Evolutionary conservation across 1,140 invertebrate genomes (phyloP).

Genomic region (Paraescarpia echinospica): DNA sequence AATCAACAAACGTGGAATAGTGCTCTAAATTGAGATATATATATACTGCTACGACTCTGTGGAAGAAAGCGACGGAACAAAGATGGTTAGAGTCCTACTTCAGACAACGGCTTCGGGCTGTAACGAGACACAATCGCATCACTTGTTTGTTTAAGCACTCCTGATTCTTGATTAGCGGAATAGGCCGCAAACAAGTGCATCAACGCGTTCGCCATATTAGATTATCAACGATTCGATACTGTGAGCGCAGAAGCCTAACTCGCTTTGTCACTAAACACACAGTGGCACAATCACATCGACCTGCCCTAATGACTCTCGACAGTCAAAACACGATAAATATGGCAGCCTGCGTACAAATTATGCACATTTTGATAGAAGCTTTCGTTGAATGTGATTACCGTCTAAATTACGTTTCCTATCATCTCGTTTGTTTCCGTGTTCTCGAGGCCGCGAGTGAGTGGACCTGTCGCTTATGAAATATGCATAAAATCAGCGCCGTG

Average conservation of each 20-base stretch:
- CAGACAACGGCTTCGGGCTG: background rate
- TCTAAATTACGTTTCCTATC: constrained; percentile 1
- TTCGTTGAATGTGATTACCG: background rate
- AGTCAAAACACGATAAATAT: background rate
- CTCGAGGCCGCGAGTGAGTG: background rate
- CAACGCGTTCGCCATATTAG: background rate
- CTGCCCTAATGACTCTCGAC: background rate
- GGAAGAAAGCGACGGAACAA: background rate
- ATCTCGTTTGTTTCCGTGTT: background rate
- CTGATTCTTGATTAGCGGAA: background rate
- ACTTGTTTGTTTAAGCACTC: background rate
- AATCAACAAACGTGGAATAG: background rate
- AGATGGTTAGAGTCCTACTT: background rate
- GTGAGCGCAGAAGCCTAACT: background rate
- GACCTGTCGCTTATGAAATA: constrained; percentile 5
- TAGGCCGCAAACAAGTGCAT: background rate
- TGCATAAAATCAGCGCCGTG: background rate
- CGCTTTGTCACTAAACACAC: background rate
- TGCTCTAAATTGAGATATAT: background rate
- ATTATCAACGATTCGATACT: background rate
- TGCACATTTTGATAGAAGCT: constrained; percentile 5
- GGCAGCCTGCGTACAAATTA: background rate
- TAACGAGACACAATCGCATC: background rate
- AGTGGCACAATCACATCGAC: background rate
- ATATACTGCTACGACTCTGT: background rate